These are phyloP conservation scores for Portunus trituberculatus DNA, from an alignment of 1,140 invertebrate genomes.

Conservation along the genomic window DNA sequence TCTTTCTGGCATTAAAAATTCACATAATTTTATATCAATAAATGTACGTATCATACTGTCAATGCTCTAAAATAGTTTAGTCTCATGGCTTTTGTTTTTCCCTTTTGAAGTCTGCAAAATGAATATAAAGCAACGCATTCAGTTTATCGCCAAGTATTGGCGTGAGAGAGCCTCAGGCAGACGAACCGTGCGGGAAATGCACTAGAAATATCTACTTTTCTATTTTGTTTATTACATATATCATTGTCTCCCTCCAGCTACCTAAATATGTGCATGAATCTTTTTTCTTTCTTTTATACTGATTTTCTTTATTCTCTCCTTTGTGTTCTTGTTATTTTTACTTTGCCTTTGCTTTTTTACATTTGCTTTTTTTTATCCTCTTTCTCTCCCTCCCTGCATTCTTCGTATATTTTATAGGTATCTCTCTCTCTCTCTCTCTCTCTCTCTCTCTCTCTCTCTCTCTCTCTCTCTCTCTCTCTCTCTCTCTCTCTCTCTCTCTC, in stretches of 20 bases:
- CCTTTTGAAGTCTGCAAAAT: not conserved
- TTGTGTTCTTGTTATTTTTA: not conserved
- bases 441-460: not conserved
- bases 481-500: not conserved
- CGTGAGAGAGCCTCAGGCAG: not conserved
- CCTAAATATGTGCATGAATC: constrained; percentile 12
- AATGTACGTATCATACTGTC: not conserved
- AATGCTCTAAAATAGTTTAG: no score
- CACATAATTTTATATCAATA: not conserved
- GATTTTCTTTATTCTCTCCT: not conserved
- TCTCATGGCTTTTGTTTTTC: no score
- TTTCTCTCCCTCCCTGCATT: constrained; percentile 3
- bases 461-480: not conserved
- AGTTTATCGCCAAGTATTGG: not conserved
- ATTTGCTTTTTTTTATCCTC: not conserved
- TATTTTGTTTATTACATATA: constrained; percentile 5
- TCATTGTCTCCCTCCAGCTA: constrained; percentile 11
- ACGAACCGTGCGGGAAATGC: not conserved
- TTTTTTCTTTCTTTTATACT: not conserved
- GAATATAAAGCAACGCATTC: not conserved
- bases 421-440: constrained; percentile 20
- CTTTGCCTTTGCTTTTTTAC: not conserved
- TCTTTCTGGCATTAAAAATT: not conserved
- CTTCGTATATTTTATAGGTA: not conserved
- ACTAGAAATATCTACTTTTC: constrained; percentile 2